Conservation (phyloP, 2,888 invertebrate genomes). For the Eulithis testata region DNA sequence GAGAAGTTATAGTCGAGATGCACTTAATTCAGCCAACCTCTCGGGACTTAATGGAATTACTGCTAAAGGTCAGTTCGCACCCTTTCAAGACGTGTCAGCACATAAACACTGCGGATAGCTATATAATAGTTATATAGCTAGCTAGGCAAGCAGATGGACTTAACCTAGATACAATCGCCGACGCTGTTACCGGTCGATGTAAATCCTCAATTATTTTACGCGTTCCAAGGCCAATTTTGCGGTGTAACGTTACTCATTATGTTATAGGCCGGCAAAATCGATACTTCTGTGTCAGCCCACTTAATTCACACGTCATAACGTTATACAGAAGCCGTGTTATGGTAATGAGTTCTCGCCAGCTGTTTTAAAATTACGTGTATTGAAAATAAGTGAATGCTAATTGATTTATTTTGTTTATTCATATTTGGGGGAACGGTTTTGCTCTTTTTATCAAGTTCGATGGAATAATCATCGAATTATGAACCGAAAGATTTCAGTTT, state of each 20-base stretch:
- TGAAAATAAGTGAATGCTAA: background rate
- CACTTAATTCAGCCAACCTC: conserved; percentile 15
- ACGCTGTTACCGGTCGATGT: conserved; percentile 1
- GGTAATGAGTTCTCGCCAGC: conserved; percentile 2
- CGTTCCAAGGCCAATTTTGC: conserved; percentile 15
- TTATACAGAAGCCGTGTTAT: conserved; percentile 2
- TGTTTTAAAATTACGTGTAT: background rate
- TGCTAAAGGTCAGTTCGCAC: conserved; percentile 22
- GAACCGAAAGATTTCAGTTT: background rate
- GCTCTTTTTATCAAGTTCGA: background rate
- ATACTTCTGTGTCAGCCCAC: conserved; percentile 6
- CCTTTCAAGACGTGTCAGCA: conserved; percentile 15
- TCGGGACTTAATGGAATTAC: conserved; percentile 24
- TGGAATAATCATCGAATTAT: background rate
- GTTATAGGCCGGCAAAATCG: conserved; percentile 2
- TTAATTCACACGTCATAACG: conserved; percentile 10
- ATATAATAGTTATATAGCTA: background rate
- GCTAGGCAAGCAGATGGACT: background rate
- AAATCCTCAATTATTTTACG: conserved; percentile 11
- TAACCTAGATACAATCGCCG: conserved; percentile 28
- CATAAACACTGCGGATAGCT: background rate
- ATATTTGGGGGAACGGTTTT: background rate
- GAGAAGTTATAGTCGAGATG: conserved; percentile 18
- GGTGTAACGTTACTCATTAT: conserved; percentile 16
- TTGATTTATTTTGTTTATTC: background rate